These are phyloP conservation scores for Lichenostomus cassidix DNA, from an alignment of 2,113 vertebrate species.

Conservation along the genomic window DNA sequence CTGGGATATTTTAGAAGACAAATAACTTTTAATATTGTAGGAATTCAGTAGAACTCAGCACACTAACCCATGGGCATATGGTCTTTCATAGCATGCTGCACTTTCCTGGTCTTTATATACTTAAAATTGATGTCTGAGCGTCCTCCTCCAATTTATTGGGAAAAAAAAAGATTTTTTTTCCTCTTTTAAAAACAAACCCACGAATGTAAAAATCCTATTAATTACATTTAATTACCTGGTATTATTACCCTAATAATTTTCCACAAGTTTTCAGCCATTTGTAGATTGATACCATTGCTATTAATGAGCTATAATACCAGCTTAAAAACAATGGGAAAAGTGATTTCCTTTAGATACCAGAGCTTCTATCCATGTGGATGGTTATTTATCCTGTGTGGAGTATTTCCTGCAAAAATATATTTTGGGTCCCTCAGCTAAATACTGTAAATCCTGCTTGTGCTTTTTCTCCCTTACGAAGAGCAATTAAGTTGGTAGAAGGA, in stretches of 20 bases:
- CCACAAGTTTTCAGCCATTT: not conserved
- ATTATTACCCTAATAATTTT: not conserved
- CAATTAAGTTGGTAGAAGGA: not conserved
- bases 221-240: not conserved
- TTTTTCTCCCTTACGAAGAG: not conserved
- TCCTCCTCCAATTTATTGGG: not conserved
- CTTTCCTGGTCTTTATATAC: not conserved
- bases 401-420: not conserved
- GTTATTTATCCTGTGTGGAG: not conserved
- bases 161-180: rapidly evolving
- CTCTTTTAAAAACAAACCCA: not conserved
- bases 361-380: not conserved
- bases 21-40: not conserved
- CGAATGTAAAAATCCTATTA: not conserved
- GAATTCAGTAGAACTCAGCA: not conserved
- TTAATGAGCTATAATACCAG: not conserved
- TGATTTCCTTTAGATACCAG: not conserved
- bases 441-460: not conserved
- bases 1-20: not conserved
- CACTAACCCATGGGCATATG: not conserved
- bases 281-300: not conserved
- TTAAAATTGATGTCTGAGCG: not conserved
- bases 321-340: not conserved
- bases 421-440: not conserved
- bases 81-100: not conserved